Base-by-base conservation (phyloP, 2,113 vertebrate genomes). In the Hypomesus transpacificus region DNA sequence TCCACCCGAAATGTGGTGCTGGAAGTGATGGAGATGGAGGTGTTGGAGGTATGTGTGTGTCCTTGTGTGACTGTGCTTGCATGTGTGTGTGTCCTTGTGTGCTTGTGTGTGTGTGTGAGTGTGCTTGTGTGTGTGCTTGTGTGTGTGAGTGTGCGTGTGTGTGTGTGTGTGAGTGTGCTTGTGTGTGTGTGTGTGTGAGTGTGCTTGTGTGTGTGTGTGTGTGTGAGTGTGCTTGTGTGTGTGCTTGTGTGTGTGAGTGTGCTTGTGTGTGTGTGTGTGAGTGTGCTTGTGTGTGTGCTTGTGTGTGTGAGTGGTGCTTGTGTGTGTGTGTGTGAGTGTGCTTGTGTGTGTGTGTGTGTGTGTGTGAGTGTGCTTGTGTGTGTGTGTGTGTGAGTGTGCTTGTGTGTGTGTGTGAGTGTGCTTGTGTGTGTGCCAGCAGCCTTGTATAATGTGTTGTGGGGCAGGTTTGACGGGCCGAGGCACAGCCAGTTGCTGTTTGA, bases 371-470 rank as follows among this genome's bases (percentile, higher is more conserved):
- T 31, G 20, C 46, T 28, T 39, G 69, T 26, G 18, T 51, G 58
- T n/a, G 50, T 54, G 62, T 76, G 39, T 80, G 71, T 66, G 62
- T 80, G 74, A 81, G 85, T 85, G 76, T 79, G 85, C 78, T 85
- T 77, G 81, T 20, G 31, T 39, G 39, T 1, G 39, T 39, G 39
- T 9, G 39, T 69, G 61, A 78, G 73, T 51, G 31, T 81, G 68
- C 80, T 76, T 78, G 81, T 85, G 66, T 4, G 17, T 28, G 26
- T 51, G 59, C 64, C 78, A 18, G 52, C 13, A 14, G 52, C 61
- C 67, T 82, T 81, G 85, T 87, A 86, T 85, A 83, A 86, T 84
- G 81, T 85, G 87, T 84, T 87, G 87, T 79, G 26, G 85, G 82
- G 81, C 80, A 82, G 84, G 86, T 86, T 84, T 85, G 75, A 75